Evolutionary conservation across 1,140 invertebrate species (phyloP), one percentile per base, ranked within the genome.

Genomic region (Microplitis mediator): DNA sequence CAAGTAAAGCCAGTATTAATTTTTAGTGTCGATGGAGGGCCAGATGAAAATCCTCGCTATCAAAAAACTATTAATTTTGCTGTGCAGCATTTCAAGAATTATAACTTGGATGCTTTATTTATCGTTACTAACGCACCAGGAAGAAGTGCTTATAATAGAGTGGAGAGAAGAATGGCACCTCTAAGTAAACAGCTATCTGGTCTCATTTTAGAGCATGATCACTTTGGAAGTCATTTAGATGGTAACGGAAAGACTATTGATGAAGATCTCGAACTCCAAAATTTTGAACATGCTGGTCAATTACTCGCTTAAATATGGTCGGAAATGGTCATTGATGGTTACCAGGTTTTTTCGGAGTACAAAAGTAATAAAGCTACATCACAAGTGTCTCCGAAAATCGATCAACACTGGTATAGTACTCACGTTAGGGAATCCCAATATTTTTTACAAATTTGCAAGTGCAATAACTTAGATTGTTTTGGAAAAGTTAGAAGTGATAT

Each of bases 151-250:
- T 76, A 74, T 72, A 76, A 77, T 56, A 39, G 75, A 61, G 77
- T 73, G 66, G 74, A 75, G 73, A 65, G 74, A 67, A 72, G 72
- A 69, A 81, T 82, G 74, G 75, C 79, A 63, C 78, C 81, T 69
- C 71, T 83, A 58, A 81, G 80, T 74, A 72, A 74, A 56, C 74
- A 79, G 71, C 79, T 76, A 68, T 76, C 76, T 74, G 81, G 77
- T 70, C 77, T 77, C 61, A 81, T 85, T 75, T 80, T 87, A 65
- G 78, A 77, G 69, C 79, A 84, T 79, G 85, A 86, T 73, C 64
- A 73, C 63, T 85, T 73, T 74, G 80, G 80, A 8, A 72, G 51
- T 56, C 84, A 85, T 78, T 71, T 87, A 51, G 79, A 87, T 77
- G 75, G 76, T 61, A 64, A 75, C 65, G 80, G 80, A 69, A 72